Evolutionary conservation across 2,113 vertebrate genomes (phyloP).

Genomic region (Alces alces): DNA sequence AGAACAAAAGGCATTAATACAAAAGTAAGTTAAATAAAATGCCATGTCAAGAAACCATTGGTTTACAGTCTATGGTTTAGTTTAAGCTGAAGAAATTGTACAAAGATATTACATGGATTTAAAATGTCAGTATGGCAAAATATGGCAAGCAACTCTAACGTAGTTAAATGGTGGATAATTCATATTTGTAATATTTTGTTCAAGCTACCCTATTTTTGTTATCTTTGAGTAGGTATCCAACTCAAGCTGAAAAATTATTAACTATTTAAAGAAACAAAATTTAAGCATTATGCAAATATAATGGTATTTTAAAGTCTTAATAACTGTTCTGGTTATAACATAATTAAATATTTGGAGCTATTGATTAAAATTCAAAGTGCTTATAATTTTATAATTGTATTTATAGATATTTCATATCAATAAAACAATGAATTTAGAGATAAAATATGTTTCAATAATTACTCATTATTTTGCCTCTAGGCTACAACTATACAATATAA

Average conservation of each 20-base stretch:
- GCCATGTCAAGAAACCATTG: not conserved
- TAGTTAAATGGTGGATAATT: constrained; percentile 8
- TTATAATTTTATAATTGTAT: not conserved
- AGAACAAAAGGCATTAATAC: not conserved
- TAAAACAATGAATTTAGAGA: not conserved
- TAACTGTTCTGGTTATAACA: not conserved
- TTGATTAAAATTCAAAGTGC: not conserved
- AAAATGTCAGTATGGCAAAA: not conserved
- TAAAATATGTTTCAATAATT: not conserved
- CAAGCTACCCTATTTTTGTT: not conserved
- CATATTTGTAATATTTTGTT: not conserved
- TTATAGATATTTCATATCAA: not conserved
- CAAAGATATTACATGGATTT: not conserved
- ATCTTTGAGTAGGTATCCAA: not conserved
- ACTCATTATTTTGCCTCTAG: not conserved
- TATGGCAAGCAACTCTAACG: not conserved
- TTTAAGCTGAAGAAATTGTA: not conserved
- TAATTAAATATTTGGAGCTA: not conserved
- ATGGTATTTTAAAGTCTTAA: not conserved
- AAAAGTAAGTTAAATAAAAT: not conserved
- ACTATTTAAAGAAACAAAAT: not conserved
- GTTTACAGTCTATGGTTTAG: not conserved
- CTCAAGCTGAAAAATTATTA: not conserved
- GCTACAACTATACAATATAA: not conserved
- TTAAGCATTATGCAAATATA: not conserved